phyloP scores from a whole-genome alignment of 2,888 invertebrate genomes.

The Labia minor region DNA sequence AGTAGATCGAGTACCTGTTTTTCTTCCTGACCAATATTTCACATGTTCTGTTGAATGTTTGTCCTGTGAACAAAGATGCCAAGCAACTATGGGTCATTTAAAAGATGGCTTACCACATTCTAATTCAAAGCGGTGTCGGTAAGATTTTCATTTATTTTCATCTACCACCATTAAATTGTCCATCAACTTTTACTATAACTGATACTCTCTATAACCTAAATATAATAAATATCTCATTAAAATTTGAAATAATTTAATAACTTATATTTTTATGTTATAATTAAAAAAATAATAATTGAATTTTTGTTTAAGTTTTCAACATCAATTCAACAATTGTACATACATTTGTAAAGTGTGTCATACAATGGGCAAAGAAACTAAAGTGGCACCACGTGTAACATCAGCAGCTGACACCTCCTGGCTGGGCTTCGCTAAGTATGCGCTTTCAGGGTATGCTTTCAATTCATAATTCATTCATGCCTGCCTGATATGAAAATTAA shows the following conservation, averaged over 20 bases:
- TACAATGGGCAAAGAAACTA: constrained; percentile 46
- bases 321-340: constrained; percentile 60
- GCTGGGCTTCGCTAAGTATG: constrained; percentile 59
- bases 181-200: too few relatives aligned
- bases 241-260: too few relatives aligned
- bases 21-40: constrained; percentile 69
- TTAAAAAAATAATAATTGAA: neutral
- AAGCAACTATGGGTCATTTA: constrained; percentile 55
- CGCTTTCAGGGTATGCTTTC: constrained; percentile 59
- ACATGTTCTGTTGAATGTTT: constrained; percentile 61
- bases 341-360: constrained; percentile 54
- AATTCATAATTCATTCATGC: constrained; percentile 5
- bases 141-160: too few relatives aligned
- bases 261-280: too few relatives aligned
- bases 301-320: constrained; percentile 47
- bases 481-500: too few relatives aligned
- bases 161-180: neutral
- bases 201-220: too few relatives aligned
- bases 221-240: neutral
- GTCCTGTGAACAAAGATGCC: constrained; percentile 54
- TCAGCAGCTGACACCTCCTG: constrained; percentile 44
- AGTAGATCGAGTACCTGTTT: constrained; percentile 44
- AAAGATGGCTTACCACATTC: constrained; percentile 49
- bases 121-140: constrained; percentile 37
- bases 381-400: constrained; percentile 46